phyloP scores from a whole-genome alignment of 2,888 invertebrate genomes.

The Blastobasis lacticolella region DNA sequence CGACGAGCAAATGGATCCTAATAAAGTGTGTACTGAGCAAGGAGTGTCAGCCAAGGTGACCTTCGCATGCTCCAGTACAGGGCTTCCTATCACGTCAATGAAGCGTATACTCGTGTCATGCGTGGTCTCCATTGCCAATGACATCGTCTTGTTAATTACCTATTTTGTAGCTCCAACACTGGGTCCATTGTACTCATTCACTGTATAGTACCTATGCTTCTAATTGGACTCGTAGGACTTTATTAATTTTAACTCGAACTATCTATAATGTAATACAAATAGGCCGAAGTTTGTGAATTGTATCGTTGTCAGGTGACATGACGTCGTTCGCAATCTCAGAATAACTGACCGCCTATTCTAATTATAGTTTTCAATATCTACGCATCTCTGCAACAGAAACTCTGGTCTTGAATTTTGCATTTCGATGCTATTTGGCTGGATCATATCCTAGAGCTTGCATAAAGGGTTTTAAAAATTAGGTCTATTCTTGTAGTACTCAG shows the following conservation, averaged over 20 bases:
- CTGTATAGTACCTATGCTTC: no score
- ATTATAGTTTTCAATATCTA: slow-evolving; percentile 37
- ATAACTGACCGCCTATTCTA: slow-evolving; percentile 62
- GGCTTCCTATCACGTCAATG: slow-evolving; percentile 3
- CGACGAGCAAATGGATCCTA: no score
- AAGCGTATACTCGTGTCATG: slow-evolving; percentile 7
- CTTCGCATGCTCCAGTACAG: slow-evolving; percentile 1
- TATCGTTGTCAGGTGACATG: slow-evolving; percentile 19
- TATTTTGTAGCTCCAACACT: not conserved
- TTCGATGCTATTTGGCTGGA: no score
- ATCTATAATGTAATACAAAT: no score
- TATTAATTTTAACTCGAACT: no score
- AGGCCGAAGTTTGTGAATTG: no score
- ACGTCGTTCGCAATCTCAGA: slow-evolving; percentile 55
- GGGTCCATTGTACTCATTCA: not conserved
- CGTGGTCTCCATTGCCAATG: slow-evolving; percentile 9
- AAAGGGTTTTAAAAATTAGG: no score
- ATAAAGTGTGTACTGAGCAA: not conserved
- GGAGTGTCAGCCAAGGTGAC: slow-evolving; percentile 4
- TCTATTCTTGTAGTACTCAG: no score
- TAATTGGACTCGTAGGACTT: no score
- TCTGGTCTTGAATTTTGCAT: slow-evolving; percentile 9
- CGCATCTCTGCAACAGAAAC: slow-evolving; percentile 28
- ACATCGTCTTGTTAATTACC: slow-evolving; percentile 12
- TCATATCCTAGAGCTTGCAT: no score